Base-by-base conservation (phyloP, 2,113 vertebrate species). In the Maccullochella peelii region DNA sequence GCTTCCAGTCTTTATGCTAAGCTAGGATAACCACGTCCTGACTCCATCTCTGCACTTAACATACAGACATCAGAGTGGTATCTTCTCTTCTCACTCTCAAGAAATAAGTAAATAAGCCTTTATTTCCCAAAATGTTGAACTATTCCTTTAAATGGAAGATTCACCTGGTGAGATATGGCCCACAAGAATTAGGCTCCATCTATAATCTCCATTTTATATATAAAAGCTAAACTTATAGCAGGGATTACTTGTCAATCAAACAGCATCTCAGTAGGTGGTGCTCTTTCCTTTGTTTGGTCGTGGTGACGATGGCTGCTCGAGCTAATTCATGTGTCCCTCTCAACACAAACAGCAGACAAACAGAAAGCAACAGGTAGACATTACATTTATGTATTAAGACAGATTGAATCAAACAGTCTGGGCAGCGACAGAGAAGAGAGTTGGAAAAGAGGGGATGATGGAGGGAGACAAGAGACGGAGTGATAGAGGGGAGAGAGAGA, bases 241-340 rank as follows among this genome's bases (percentile, higher is more conserved):
- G 30, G 36, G 11, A 42, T n/a, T 15, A 54, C 49, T 33, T 62
- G 49, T 83, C 47, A 21, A 42, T 49, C 49, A 25, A 2, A 11
- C 55, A 47, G 38, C 76, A 8, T 12, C 52, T 79, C 83, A 82
- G 74, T 23, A 90, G 89, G 86, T 82, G 87, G 86, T 74, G 61
- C 87, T 79, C 57, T 72, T 54, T 12, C 73, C 82, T 76, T 52
- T 63, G 30, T 40, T 62, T 79, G 52, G 14, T 72, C 65, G 33
- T 15, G n/a, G 20, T 14, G 42, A 25, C 38, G 57, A 11, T 8
- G 21, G 55, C 20, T 14, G 57, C 42, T 71, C 10, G 10, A 21
- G 49, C 49, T 63, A 27, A 81, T 65, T 23, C 21, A 36, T 38
- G 27, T 18, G 18, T 20, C 52, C 0, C 47, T 20, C 33, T 50